These are phyloP conservation scores for Hypsopygia costalis DNA, from an alignment of 2,888 invertebrate genomes.

Conservation along the genomic window DNA sequence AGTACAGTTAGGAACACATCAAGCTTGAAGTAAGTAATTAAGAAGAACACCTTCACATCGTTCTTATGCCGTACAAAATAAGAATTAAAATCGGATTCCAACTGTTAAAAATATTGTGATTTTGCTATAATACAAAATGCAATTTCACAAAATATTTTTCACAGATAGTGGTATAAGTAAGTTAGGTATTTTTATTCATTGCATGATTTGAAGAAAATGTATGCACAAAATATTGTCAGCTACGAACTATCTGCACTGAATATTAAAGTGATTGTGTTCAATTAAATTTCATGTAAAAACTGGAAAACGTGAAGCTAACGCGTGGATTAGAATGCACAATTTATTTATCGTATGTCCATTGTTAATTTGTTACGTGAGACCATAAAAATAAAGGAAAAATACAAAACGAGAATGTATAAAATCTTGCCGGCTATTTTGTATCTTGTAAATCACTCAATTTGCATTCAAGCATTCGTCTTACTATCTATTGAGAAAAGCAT, in stretches of 20 bases:
- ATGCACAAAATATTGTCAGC: slow-evolving; percentile 19
- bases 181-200: slow-evolving; percentile 16
- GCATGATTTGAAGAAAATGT: slow-evolving; percentile 17
- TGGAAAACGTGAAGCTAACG: slow-evolving; percentile 29
- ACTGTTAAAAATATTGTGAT: too few relatives aligned
- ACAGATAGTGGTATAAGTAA: too few relatives aligned
- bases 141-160: too few relatives aligned
- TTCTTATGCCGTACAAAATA: too few relatives aligned
- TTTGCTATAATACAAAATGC: too few relatives aligned
- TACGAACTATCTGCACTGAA: slow-evolving; percentile 14
- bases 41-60: too few relatives aligned
- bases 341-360: slow-evolving; percentile 13
- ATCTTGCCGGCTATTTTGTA: slow-evolving; percentile 7
- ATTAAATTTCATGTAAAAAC: slow-evolving; percentile 33
- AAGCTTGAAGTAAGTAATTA: too few relatives aligned
- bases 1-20: too few relatives aligned
- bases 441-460: slow-evolving; percentile 36
- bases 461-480: slow-evolving; percentile 8
- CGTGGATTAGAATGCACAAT: slow-evolving; percentile 33
- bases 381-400: background rate
- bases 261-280: slow-evolving; percentile 33
- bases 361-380: background rate
- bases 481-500: slow-evolving; percentile 28
- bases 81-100: too few relatives aligned
- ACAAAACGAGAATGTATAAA: background rate